These are phyloP conservation scores for Trachelus troglodyta DNA, from an alignment of 2,888 invertebrate genomes.

Conservation along the genomic window DNA sequence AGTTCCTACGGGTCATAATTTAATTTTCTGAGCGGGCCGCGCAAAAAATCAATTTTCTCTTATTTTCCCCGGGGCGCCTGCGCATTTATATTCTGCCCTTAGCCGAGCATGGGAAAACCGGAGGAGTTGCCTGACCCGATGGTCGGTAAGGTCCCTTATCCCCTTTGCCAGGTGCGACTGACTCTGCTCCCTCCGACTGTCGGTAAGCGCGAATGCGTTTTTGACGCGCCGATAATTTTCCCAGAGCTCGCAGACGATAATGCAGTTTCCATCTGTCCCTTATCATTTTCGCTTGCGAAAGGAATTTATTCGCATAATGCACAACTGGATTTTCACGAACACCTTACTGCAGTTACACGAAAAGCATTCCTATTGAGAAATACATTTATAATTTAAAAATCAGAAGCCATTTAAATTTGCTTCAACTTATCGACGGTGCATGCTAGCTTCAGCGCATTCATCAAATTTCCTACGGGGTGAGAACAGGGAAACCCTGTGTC, in stretches of 20 bases:
- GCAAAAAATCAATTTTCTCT: slow-evolving; percentile 48
- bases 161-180: not conserved
- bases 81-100: slow-evolving; percentile 24
- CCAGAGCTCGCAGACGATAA: not conserved
- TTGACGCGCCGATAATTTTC: not conserved
- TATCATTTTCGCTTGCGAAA: not conserved
- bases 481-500: not conserved
- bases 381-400: not conserved
- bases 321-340: not conserved
- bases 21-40: slow-evolving; percentile 45
- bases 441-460: not conserved
- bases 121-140: not conserved
- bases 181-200: not conserved
- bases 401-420: not conserved
- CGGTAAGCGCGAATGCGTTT: not conserved
- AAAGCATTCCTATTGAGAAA: not conserved
- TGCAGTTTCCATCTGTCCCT: not conserved
- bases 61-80: slow-evolving; percentile 34
- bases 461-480: not conserved
- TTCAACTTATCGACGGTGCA: not conserved
- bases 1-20: slow-evolving; percentile 37
- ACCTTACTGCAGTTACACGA: not conserved
- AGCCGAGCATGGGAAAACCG: not conserved
- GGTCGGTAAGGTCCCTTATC: slow-evolving; percentile 26
- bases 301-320: not conserved